Base-by-base conservation (phyloP, 2,888 invertebrate species). In the Pristionchus entomophagus region DNA sequence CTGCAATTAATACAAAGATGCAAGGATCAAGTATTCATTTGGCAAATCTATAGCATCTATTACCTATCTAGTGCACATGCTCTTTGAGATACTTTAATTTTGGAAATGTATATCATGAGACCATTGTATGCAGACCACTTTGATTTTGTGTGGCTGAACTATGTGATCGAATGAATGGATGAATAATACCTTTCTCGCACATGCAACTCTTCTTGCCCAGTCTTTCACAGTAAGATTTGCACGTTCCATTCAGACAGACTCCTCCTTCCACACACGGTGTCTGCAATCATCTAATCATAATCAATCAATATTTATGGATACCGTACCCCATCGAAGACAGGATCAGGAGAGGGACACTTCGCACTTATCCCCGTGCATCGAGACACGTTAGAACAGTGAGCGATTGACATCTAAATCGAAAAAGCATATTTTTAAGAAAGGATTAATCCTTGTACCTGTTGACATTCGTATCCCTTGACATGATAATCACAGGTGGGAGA, bases 221-320 rank as follows among this genome's bases (percentile, higher is more conserved):
- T 29, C 97, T 97, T 95, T 98, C 97, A 94, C 98, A 99, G 94
- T 96, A 98, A 0, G 98, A 97, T 91, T 97, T 96, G 94, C 98
- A 98, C 92, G 96, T 96, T n/a, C 98, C 98, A 92, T 95, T 95
- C 84, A 96, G 95, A 94, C 98, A 98, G 92, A 97, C 96, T 0
- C 98, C 98, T 87, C 93, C 93, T 94, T 97, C 97, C 88, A 97
- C 96, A 93, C 98, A 98, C 91, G 86, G 96, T 96, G 94, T 97
- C 96, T 77, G 96, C 95, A 95, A 88, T 97, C 97, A 94, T 96
- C 95, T 0, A 96, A 97, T 93, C 97, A 97, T 89, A 35, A 56
- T 26, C 2, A 2, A 41, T 17, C 22, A 17, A n/a, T 73, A 0
- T 0, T 22, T 5, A 10, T 26, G n/a, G 5, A 73, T 59, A 82